phyloP scores from a whole-genome alignment of 2,113 vertebrate genomes.

The Ornithorhynchus anatinus region DNA sequence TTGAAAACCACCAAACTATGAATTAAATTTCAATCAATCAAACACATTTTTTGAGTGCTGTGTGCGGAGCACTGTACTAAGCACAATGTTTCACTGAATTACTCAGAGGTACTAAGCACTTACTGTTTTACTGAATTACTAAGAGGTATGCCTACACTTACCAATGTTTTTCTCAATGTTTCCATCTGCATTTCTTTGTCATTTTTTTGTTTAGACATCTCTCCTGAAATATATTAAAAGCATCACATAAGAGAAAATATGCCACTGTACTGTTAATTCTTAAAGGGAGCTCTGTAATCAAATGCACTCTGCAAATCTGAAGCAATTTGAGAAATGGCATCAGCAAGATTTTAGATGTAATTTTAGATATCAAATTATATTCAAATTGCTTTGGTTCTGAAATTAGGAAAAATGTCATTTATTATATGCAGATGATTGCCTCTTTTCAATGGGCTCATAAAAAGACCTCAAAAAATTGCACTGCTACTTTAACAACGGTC shows the following conservation, averaged over 20 bases:
- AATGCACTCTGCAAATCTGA: background rate
- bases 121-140: background rate
- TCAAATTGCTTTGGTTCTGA: no score
- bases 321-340: background rate
- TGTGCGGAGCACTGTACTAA: background rate
- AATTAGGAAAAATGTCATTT: no score
- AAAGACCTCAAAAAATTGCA: no score
- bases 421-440: no score
- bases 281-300: constrained; percentile 1
- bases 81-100: background rate
- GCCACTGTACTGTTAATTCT: background rate
- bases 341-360: no score
- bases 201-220: constrained; percentile 70
- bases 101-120: background rate
- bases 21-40: no score
- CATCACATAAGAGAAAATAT: background rate
- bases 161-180: constrained; percentile 75
- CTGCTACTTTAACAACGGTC: no score
- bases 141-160: constrained; percentile 59
- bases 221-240: constrained; percentile 69
- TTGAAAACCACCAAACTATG: no score
- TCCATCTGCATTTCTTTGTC: constrained; percentile 77
- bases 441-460: no score
- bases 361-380: no score
- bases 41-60: background rate